These are phyloP conservation scores for Anguilla japonica DNA, from an alignment of 2,113 vertebrate genomes.

Conservation along the genomic window DNA sequence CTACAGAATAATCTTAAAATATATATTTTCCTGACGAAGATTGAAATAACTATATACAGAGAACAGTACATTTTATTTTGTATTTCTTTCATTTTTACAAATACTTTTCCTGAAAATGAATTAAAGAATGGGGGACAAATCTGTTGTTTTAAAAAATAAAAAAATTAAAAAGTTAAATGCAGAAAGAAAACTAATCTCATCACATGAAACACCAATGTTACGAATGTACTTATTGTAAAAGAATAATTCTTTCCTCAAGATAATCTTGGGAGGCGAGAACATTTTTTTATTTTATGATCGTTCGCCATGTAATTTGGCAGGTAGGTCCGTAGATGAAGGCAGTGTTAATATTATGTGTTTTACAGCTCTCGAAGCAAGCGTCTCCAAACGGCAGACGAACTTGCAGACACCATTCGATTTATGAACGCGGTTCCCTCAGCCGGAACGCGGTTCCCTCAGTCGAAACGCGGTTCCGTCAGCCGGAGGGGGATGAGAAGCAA, in stretches of 20 bases:
- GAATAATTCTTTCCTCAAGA: background rate
- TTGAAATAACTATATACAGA: background rate
- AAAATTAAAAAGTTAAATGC: background rate
- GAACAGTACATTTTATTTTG: background rate
- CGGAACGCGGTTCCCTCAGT: no score
- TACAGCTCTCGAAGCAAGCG: conserved; percentile 18
- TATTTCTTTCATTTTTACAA: background rate
- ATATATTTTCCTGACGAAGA: conserved; percentile 23
- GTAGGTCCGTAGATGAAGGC: conserved; percentile 23
- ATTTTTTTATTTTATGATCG: background rate
- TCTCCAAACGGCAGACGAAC: background rate
- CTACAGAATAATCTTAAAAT: conserved; percentile 33
- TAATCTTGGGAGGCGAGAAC: background rate
- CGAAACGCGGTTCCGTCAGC: no score
- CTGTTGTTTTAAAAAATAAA: background rate
- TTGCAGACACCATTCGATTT: no score
- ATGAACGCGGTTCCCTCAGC: no score
- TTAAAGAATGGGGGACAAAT: background rate
- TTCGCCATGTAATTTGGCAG: background rate
- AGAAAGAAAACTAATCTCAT: background rate
- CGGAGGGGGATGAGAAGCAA: no score
- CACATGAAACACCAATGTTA: background rate
- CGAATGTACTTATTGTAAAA: background rate
- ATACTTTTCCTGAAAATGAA: background rate
- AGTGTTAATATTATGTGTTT: conserved; percentile 32